Conservation (phyloP, 2,797 vertebrate species). For the Columba guinea region DNA sequence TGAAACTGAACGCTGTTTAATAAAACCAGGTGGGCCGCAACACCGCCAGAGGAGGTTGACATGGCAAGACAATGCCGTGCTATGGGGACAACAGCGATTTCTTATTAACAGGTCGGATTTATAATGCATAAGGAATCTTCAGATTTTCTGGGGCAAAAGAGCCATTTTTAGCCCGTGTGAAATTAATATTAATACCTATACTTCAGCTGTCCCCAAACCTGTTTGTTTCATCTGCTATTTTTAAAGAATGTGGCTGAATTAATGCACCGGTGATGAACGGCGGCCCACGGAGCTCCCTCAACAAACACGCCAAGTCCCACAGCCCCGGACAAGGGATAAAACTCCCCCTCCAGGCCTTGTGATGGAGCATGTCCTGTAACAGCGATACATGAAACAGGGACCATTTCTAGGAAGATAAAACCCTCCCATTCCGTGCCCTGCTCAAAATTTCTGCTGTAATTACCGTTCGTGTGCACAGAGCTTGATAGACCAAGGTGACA, state of each 20-base stretch:
- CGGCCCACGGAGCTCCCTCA: neutral
- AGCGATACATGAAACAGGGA: neutral
- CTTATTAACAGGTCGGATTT: neutral
- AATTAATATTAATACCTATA: neutral
- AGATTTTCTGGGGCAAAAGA: neutral
- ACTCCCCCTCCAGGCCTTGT: neutral
- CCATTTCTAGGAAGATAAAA: neutral
- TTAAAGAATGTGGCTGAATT: neutral
- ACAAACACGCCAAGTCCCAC: neutral
- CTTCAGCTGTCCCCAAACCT: neutral
- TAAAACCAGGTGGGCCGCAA: neutral
- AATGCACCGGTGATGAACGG: rapidly evolving
- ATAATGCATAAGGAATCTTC: neutral
- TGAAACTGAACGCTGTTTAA: neutral
- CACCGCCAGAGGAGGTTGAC: neutral
- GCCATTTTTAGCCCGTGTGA: neutral
- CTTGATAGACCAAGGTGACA: neutral
- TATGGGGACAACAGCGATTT: neutral
- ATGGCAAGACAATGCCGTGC: rapidly evolving
- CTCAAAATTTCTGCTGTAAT: neutral
- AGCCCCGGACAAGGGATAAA: neutral
- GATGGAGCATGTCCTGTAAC: neutral
- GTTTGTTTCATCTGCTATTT: neutral
- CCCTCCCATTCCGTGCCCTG: neutral
- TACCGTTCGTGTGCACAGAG: rapidly evolving